A percentile compares a stretch with the other conserved stretches of the same genome.
Conservation (phyloP, 92 coral and sea anemone species). For the Diadumene lineata region DNA sequence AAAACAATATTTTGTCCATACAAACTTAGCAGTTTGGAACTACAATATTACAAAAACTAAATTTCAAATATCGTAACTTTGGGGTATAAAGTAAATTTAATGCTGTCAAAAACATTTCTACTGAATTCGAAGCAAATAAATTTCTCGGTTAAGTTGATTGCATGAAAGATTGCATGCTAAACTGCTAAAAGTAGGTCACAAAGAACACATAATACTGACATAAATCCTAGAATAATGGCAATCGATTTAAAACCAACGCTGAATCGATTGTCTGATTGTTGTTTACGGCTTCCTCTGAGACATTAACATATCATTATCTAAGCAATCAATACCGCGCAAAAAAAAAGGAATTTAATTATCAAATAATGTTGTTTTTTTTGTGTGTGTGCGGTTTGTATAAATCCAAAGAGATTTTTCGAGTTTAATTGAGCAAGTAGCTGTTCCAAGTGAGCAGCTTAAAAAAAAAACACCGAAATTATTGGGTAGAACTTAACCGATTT, state of each 20-base stretch:
- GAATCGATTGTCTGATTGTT: background rate
- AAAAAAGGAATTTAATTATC: background rate
- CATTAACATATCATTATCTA: slow-evolving; percentile 14
- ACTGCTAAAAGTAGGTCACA: background rate
- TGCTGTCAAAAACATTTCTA: no score
- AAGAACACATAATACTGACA: background rate
- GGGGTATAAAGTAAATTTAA: no score
- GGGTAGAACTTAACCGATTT: background rate
- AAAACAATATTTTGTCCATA: no score
- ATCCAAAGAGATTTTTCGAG: background rate
- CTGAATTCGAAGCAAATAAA: no score
- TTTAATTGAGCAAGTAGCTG: background rate
- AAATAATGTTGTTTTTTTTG: background rate
- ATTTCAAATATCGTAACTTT: no score
- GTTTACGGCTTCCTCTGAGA: slow-evolving; percentile 11
- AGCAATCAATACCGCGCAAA: slow-evolving; percentile 4
- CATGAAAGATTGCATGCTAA: background rate
- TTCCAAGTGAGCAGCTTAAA: background rate
- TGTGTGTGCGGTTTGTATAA: background rate
- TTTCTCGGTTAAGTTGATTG: no score
- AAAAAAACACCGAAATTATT: background rate
- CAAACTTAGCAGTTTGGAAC: no score
- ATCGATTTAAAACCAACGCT: background rate
- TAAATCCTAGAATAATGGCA: background rate
- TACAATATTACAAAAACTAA: no score